Evolutionary conservation across 2,888 invertebrate species (phyloP), one percentile per base, ranked within the genome.

Genomic region (Morpho achilles): DNA sequence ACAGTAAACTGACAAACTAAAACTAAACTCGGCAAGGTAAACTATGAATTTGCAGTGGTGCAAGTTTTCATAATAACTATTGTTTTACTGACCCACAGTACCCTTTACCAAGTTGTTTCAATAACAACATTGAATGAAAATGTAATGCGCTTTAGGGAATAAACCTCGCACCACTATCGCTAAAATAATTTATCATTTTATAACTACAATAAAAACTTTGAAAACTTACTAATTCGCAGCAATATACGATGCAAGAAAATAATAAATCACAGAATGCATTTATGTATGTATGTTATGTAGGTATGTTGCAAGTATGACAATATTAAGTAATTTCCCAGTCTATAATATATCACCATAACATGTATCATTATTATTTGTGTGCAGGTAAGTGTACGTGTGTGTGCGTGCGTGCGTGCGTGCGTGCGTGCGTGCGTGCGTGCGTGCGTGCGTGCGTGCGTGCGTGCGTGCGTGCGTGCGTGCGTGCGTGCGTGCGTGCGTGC

Each of bases 111-210:
- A 72, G 72, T 73, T 74, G 71, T 73, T 74, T 69, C 72, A 76
- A 77, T 73, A 76, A 75, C 76, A 76, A 75, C 68, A 68, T 69
- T 69, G 70, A 79, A 82, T 80, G 75, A 71, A 79, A 80, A 81
- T 77, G 75, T 76, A 75, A 72, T 46, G 45, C 53, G 16, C 53
- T 47, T 9, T 10, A 5, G 53, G 40, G 41, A 52, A 45, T 52
- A 39, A 51, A 43, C 50, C 22, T 32, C 32, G 32, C 32, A 32
- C 32, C 32, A 32, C 32, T 32, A 32, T 32, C 32, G 3, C 32
- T 32, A 32, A 32, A 32, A 32, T 32, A 32, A 32, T 32, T 32
- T 32, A 32, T 32, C 32, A 32, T 32, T 32, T 32, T 32, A 32
- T 32, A 32, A 32, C 32, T 2, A 32, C 32, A 5, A 32, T 32